Conservation (phyloP, 1,140 invertebrate species). For the Formica exsecta region DNA sequence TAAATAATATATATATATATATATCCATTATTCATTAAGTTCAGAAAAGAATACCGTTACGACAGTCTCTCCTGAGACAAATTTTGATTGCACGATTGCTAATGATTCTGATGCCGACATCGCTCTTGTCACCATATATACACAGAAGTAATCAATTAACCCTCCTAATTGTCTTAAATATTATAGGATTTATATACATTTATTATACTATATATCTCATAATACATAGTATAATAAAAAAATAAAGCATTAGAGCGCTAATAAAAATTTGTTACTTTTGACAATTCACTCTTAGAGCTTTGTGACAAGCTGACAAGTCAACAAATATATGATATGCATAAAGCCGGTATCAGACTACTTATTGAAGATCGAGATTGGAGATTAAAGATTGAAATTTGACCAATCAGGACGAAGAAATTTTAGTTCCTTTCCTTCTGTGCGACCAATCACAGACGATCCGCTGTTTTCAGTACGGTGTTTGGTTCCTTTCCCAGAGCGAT, state of each 20-base stretch:
- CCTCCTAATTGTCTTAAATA: neutral
- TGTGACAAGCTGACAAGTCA: neutral
- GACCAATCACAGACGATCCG: no score
- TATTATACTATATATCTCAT: neutral
- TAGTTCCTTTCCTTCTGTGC: no score
- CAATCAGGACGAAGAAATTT: no score
- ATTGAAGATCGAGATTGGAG: no score
- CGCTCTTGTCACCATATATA: neutral
- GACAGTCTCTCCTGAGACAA: slow-evolving; percentile 88
- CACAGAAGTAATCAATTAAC: neutral
- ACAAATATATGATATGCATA: neutral
- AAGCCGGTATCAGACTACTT: no score
- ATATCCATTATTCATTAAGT: slow-evolving; percentile 42
- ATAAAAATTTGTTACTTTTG: neutral
- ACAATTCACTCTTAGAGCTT: neutral
- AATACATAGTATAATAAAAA: neutral
- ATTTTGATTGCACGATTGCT: slow-evolving; percentile 88
- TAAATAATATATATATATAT: slow-evolving; percentile 43
- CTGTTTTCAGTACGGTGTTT: no score
- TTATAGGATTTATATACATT: neutral
- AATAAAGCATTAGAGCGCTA: no score
- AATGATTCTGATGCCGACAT: slow-evolving; percentile 73
- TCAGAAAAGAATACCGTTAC: slow-evolving; percentile 86
- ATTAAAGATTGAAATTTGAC: no score
- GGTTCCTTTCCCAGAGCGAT: no score